Evolutionary conservation across 2,797 vertebrate genomes (phyloP), one percentile per base, ranked within the genome.

Genomic region (Sebastes matsubarae): DNA sequence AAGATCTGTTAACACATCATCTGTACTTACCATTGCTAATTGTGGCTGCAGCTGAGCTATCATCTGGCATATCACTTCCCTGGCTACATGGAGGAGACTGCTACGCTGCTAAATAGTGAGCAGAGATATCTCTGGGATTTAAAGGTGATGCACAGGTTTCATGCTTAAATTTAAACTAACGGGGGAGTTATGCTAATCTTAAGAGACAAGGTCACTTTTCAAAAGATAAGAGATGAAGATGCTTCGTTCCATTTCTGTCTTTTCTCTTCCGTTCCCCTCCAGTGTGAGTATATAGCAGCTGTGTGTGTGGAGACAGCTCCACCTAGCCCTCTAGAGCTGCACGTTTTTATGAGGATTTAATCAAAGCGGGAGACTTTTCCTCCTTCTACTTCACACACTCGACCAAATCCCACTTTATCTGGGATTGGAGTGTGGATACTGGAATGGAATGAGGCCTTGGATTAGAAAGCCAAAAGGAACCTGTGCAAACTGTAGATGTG

Each of bases 361-460:
- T 85, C 55, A 77, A 79, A 81, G 76, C 34, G 57, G 72, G 50
- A 77, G 57, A 75, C 58, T 72, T 83, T 42, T 80, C 13, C 32
- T 72, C n/a, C 68, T 82, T 70, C 69, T 61, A 52, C 73, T 79
- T 87, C 68, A 69, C 60, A 82, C 42, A 72, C 84, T 75, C 59
- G 52, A 75, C 73, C 68, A 84, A 91, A 90, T 88, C 87, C 83
- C 54, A 69, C 66, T 18, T 88, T 81, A 89, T 91, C 86, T 77
- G 50, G 66, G 75, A 78, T 82, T 69, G 65, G 83, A 77, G 77
- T 42, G 70, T 34, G 77, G 74, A 70, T 83, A 71, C 34, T 86
- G 68, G 55, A 70, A 81, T 64, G 71, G 87, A 87, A 77, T 75
- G 75, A 84, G 59, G 65, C 70, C 50, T 52, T 70, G 80, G 81